A percentile compares a stretch with the other conserved stretches of the same genome.
These are phyloP conservation scores for Falco punctatus DNA, from an alignment of 2,113 vertebrate genomes.

Conservation along the genomic window DNA sequence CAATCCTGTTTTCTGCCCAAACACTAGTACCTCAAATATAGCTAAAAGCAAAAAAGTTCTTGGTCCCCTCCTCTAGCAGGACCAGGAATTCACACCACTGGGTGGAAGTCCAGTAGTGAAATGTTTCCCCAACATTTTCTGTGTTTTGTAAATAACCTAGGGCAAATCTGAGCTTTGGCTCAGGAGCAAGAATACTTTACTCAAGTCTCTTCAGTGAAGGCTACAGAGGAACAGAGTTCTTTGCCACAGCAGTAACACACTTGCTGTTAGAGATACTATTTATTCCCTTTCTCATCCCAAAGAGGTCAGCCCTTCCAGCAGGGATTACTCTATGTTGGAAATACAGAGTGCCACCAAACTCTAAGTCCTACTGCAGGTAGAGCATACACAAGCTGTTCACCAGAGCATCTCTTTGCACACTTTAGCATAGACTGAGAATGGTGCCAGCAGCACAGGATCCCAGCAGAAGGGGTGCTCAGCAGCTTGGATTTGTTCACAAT, in stretches of 20 bases:
- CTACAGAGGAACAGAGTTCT: background rate
- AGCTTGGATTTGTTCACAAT: background rate
- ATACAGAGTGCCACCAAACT: background rate
- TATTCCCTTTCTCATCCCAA: background rate
- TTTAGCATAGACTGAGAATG: fast-evolving
- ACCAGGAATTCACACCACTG: background rate
- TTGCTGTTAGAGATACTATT: background rate
- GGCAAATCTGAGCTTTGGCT: background rate
- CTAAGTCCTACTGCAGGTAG: background rate
- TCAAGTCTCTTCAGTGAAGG: background rate
- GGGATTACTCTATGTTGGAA: background rate
- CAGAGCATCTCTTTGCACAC: background rate
- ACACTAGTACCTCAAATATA: background rate
- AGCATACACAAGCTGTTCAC: background rate
- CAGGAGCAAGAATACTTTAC: background rate
- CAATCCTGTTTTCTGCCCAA: background rate
- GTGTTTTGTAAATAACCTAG: background rate
- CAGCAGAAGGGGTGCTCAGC: background rate
- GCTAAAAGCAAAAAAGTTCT: background rate
- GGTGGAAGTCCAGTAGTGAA: background rate
- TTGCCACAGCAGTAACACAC: background rate
- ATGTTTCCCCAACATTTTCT: background rate
- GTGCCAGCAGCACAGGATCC: background rate
- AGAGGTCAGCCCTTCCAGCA: background rate
- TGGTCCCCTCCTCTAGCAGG: background rate